Percentiles rank a stretch among this genome's conserved stretches.
phyloP scores from a whole-genome alignment of 2,888 invertebrate species.

The Mythimna vitellina region DNA sequence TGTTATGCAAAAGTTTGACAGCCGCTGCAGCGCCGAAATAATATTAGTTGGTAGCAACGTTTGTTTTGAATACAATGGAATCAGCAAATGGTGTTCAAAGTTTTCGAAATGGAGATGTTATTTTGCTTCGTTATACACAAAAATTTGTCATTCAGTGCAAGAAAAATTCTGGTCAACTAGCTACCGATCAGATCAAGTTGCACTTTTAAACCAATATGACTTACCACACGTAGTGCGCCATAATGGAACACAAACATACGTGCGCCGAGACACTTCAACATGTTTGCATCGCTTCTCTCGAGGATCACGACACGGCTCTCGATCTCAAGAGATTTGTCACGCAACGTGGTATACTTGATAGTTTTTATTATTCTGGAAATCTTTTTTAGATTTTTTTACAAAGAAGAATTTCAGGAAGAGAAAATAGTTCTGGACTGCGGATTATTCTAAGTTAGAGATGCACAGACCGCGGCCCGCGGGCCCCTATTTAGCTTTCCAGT shows the following conservation, averaged over 20 bases:
- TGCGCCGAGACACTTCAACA: constrained; percentile 7
- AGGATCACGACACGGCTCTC: constrained; percentile 28
- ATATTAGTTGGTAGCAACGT: constrained; percentile 25
- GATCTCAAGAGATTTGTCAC: constrained; percentile 22
- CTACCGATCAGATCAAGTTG: constrained; percentile 1
- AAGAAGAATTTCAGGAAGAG: no score
- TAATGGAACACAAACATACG: constrained; percentile 37
- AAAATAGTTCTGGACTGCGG: no score
- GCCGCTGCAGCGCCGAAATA: constrained; percentile 29
- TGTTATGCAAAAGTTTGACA: constrained; percentile 54
- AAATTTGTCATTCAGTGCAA: neutral
- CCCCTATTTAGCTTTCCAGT: no score
- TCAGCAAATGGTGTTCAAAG: constrained; percentile 13
- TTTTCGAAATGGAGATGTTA: constrained; percentile 1
- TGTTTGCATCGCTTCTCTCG: constrained; percentile 23
- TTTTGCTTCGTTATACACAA: neutral
- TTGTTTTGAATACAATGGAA: constrained; percentile 18
- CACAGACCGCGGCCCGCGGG: no score
- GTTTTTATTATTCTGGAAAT: neutral
- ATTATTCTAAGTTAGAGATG: no score
- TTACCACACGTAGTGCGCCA: constrained; percentile 3
- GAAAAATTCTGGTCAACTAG: constrained; percentile 1
- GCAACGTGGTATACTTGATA: neutral
- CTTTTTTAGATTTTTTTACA: neutral
- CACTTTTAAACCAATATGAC: neutral